Percentiles rank a stretch among this genome's conserved stretches.
These are phyloP conservation scores for Melieria picta DNA, from an alignment of 2,888 invertebrate species.

Conservation along the genomic window DNA sequence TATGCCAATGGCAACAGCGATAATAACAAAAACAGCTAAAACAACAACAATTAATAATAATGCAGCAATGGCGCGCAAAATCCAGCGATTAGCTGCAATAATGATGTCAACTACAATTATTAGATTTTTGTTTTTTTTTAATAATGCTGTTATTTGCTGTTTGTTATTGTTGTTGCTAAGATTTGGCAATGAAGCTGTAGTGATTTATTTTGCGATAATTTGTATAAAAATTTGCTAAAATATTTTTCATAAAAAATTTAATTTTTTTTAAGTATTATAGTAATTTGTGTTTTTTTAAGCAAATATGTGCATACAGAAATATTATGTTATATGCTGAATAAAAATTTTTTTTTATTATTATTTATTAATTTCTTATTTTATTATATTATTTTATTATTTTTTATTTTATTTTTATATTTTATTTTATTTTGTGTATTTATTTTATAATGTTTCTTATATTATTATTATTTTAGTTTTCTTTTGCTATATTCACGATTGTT, in stretches of 20 bases:
- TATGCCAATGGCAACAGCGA: not conserved
- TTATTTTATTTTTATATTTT: too few species aligned
- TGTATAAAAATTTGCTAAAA: conserved; percentile 22
- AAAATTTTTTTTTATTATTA: too few species aligned
- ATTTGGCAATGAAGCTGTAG: conserved; percentile 9
- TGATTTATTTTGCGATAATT: conserved; percentile 25
- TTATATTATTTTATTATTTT: too few species aligned
- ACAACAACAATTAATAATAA: not conserved
- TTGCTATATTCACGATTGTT: too few species aligned
- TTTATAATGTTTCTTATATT: too few species aligned
- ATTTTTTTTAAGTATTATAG: not conserved
- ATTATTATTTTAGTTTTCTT: too few species aligned
- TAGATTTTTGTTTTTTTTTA: not conserved
- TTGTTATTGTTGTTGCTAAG: conserved; percentile 7
- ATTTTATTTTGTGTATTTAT: too few species aligned
- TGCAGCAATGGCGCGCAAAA: not conserved
- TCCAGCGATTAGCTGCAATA: conserved; percentile 17
- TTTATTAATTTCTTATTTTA: too few species aligned
- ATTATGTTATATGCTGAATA: too few species aligned
- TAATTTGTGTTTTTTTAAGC: not conserved
- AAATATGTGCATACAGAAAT: too few species aligned
- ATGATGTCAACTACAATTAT: conserved; percentile 26
- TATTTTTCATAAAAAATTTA: not conserved
- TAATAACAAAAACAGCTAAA: not conserved
- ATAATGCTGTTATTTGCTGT: conserved; percentile 2